These are phyloP conservation scores for Vannuccia rotundouncinata DNA, from an alignment of 2,888 invertebrate species.

Conservation along the genomic window DNA sequence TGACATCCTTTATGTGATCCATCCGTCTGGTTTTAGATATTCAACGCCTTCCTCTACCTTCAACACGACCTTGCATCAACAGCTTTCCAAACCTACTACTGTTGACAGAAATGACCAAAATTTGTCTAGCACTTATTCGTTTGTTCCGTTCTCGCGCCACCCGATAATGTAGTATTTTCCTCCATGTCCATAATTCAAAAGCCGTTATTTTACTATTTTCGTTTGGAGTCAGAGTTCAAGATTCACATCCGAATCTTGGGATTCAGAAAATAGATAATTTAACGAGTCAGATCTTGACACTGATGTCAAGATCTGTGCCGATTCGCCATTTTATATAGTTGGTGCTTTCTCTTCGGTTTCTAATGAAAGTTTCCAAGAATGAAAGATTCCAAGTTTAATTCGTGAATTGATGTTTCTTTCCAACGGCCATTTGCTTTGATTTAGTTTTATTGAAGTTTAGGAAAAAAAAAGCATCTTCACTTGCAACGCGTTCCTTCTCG, in stretches of 20 bases:
- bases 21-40: too few relatives aligned
- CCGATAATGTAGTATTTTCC: conserved; percentile 10
- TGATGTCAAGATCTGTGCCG: neutral
- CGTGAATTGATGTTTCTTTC: too few relatives aligned
- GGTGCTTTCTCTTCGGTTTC: neutral
- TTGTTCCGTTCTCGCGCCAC: conserved; percentile 14
- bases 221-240: neutral
- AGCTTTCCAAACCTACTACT: too few relatives aligned
- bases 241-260: neutral
- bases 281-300: neutral
- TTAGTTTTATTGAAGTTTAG: too few relatives aligned
- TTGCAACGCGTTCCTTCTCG: too few relatives aligned
- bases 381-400: too few relatives aligned
- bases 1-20: too few relatives aligned
- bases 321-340: neutral
- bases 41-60: too few relatives aligned
- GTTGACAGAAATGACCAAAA: too few relatives aligned
- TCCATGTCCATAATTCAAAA: neutral
- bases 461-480: too few relatives aligned
- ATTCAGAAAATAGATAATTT: neutral
- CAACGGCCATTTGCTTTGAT: too few relatives aligned
- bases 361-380: conserved; percentile 3
- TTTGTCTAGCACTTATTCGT: conserved; percentile 18
- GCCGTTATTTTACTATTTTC: neutral
- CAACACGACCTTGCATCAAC: too few relatives aligned